These are phyloP conservation scores for Neosilurus hyrtlii DNA, from an alignment of 2,797 vertebrate species.

Conservation along the genomic window DNA sequence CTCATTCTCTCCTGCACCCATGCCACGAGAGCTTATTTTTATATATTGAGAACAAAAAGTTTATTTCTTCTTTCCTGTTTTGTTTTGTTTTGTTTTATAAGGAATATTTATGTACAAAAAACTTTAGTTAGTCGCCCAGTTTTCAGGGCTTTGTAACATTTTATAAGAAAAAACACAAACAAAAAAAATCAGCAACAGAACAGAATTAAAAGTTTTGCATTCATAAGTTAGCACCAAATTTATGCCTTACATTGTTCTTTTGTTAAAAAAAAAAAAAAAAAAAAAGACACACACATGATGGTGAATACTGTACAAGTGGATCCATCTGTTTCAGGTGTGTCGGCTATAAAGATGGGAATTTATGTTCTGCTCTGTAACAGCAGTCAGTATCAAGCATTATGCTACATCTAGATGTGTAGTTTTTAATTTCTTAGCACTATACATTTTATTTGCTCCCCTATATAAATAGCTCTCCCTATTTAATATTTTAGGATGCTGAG, in stretches of 20 bases:
- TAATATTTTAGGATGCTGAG: neutral
- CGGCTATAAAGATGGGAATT: conserved; percentile 20
- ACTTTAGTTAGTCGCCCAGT: conserved; percentile 64
- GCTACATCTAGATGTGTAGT: neutral
- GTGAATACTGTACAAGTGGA: neutral
- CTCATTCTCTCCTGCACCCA: conserved; percentile 57
- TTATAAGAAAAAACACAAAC: conserved; percentile 62
- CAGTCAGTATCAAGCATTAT: neutral
- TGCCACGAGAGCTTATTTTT: conserved; percentile 71
- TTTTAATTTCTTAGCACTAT: neutral
- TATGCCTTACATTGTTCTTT: conserved; percentile 71
- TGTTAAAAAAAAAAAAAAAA: conserved; percentile 58
- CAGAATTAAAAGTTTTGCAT: conserved; percentile 48
- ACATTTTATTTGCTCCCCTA: neutral
- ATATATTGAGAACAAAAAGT: conserved; percentile 66
- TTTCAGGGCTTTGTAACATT: conserved; percentile 72
- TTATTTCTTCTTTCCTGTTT: conserved; percentile 55
- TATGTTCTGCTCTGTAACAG: conserved; percentile 7
- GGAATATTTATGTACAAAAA: conserved; percentile 79
- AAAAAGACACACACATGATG: conserved; percentile 66
- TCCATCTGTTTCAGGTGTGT: conserved; percentile 32
- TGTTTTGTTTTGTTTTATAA: conserved; percentile 73
- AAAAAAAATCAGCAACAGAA: conserved; percentile 27
- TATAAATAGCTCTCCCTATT: neutral
- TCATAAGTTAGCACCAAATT: conserved; percentile 64